These are phyloP conservation scores for Heterotilapia buettikoferi DNA, from an alignment of 2,113 vertebrate genomes.

Conservation along the genomic window DNA sequence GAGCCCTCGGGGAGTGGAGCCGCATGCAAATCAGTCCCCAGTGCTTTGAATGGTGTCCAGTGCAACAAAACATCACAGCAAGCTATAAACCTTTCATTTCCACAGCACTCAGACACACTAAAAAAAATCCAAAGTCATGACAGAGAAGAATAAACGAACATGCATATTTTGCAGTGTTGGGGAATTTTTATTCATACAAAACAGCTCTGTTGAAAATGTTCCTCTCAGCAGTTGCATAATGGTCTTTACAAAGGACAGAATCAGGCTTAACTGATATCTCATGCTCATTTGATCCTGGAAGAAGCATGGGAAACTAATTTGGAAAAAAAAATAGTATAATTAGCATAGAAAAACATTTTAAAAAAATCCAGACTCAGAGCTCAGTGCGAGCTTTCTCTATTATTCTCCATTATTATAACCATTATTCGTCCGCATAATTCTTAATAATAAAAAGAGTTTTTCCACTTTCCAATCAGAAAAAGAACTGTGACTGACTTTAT, in stretches of 20 bases:
- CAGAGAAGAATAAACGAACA: slow-evolving; percentile 26
- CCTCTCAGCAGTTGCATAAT: not conserved
- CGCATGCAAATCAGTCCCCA: slow-evolving; percentile 59
- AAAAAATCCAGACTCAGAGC: not conserved
- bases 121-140: slow-evolving; percentile 5
- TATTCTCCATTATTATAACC: too few relatives aligned
- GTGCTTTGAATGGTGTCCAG: slow-evolving; percentile 32
- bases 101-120: slow-evolving; percentile 20
- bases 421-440: too few relatives aligned
- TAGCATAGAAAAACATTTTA: not conserved
- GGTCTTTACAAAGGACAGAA: not conserved
- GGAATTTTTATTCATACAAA: slow-evolving; percentile 21
- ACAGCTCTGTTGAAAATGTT: not conserved
- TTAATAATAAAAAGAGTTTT: too few relatives aligned
- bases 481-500: not conserved
- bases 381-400: not conserved
- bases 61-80: slow-evolving; percentile 34
- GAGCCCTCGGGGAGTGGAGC: slow-evolving; percentile 50
- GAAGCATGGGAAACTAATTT: not conserved
- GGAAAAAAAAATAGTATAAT: not conserved
- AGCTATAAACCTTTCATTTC: slow-evolving; percentile 54
- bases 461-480: not conserved
- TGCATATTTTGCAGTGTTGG: not conserved
- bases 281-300: not conserved
- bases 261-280: not conserved